These are phyloP conservation scores for Sebastolobus alascanus DNA, from an alignment of 2,797 vertebrate genomes.

Conservation along the genomic window DNA sequence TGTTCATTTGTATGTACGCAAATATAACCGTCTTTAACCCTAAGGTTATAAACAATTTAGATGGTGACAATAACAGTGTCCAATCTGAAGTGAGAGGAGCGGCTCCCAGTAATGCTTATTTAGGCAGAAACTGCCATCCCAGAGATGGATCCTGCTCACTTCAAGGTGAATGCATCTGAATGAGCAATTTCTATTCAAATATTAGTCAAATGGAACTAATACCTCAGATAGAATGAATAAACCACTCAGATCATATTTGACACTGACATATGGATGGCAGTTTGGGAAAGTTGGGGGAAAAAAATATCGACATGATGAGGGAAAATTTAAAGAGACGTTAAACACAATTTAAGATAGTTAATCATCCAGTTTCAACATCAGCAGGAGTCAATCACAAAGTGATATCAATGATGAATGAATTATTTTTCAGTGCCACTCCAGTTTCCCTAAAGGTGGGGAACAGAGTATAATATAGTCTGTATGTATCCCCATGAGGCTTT, in stretches of 20 bases:
- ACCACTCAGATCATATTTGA: conserved; percentile 67
- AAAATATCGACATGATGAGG: conserved; percentile 48
- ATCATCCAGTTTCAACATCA: conserved; percentile 57
- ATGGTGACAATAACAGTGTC: conserved; percentile 60
- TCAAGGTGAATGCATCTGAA: conserved; percentile 76
- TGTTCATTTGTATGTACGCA: conserved; percentile 74
- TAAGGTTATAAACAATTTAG: conserved; percentile 76
- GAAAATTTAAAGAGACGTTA: conserved; percentile 47
- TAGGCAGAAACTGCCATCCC: conserved; percentile 62
- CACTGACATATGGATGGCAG: conserved; percentile 63
- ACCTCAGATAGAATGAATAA: conserved; percentile 71
- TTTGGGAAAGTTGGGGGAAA: conserved; percentile 55
- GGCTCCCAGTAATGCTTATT: conserved; percentile 60
- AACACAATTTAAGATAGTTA: conserved; percentile 53
- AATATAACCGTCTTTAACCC: conserved; percentile 70
- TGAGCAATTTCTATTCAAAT: conserved; percentile 77
- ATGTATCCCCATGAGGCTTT: neutral
- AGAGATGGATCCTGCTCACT: conserved; percentile 67
- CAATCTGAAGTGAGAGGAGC: conserved; percentile 52
- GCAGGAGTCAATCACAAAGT: conserved; percentile 40
- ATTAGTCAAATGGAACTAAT: conserved; percentile 79
- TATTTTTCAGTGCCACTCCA: conserved; percentile 28
- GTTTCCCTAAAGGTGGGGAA: neutral
- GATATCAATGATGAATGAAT: conserved; percentile 34
- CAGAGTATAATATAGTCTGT: neutral